These are phyloP conservation scores for Palaemon carinicauda DNA, from an alignment of 1,140 invertebrate genomes.

Conservation along the genomic window DNA sequence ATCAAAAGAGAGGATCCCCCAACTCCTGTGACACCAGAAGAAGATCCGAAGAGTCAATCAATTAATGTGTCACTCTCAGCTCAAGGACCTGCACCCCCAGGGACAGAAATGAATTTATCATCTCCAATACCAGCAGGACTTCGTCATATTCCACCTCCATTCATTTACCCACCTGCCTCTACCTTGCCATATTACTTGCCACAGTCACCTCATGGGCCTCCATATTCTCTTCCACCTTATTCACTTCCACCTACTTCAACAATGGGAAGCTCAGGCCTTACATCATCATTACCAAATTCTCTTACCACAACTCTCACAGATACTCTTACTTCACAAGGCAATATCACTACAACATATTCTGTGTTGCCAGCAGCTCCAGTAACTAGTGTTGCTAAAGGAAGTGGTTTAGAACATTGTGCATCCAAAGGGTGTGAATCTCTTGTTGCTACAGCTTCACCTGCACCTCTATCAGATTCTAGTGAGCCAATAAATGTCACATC, in stretches of 20 bases:
- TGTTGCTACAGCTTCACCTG: conserved; percentile 16
- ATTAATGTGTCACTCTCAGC: conserved; percentile 3
- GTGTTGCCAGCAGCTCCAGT: conserved; percentile 9
- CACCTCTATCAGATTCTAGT: conserved; percentile 9
- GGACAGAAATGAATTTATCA: conserved; percentile 14
- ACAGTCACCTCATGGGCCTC: conserved; percentile 20
- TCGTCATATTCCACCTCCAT: conserved; percentile 27
- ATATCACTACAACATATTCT: not conserved
- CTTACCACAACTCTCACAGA: not conserved
- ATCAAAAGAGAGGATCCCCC: conserved; percentile 41
- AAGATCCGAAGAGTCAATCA: conserved; percentile 33
- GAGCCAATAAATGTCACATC: conserved; percentile 26
- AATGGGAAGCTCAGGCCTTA: not conserved
- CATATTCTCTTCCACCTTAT: conserved; percentile 33
- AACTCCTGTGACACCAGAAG: conserved; percentile 22
- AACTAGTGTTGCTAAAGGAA: conserved; percentile 11
- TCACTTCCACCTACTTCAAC: not conserved
- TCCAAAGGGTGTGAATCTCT: conserved; percentile 13
- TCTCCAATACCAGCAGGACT: conserved; percentile 17
- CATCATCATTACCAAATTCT: not conserved
- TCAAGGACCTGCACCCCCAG: conserved; percentile 17
- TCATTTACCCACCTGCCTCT: conserved; percentile 21
- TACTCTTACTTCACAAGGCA: not conserved
- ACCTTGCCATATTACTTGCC: conserved; percentile 15
- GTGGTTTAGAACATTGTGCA: not conserved